These are phyloP conservation scores for Alexandromys oeconomus DNA, from an alignment of 2,797 vertebrate species.

Conservation along the genomic window DNA sequence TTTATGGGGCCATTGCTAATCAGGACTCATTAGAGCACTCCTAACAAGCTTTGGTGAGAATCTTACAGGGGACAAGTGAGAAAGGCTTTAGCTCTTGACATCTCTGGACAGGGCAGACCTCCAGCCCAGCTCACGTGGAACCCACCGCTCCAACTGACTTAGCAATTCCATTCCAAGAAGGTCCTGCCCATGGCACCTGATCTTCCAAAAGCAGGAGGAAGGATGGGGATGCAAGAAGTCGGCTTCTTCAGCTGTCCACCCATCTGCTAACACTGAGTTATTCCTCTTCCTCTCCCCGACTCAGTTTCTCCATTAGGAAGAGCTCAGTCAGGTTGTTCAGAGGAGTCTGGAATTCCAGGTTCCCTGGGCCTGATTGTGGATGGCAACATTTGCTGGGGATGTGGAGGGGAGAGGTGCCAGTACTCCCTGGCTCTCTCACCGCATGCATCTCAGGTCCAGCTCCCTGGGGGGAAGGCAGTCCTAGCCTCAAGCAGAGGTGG, in stretches of 20 bases:
- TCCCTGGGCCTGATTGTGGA: neutral
- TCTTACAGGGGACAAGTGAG: constrained; percentile 31
- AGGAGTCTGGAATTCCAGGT: neutral
- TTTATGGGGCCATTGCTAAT: constrained; percentile 91
- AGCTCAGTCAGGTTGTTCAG: neutral
- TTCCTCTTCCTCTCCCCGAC: neutral
- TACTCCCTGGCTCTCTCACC: neutral
- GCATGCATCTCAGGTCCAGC: fast-evolving
- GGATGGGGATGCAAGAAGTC: too few species aligned
- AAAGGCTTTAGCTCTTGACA: neutral
- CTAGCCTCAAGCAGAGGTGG: neutral
- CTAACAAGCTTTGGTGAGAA: constrained; percentile 89
- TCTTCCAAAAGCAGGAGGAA: neutral
- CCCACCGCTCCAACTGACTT: neutral
- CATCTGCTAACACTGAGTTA: neutral
- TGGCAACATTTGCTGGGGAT: too few species aligned
- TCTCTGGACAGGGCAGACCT: neutral
- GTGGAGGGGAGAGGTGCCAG: neutral
- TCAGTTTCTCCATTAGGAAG: constrained; percentile 44
- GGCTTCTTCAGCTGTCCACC: neutral
- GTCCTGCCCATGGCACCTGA: fast-evolving
- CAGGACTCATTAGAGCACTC: constrained; percentile 93
- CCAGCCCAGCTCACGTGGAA: neutral
- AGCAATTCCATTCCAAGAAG: neutral
- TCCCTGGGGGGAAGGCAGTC: neutral